Evolutionary conservation across 2,888 invertebrate species (phyloP).

Genomic region (Siphonodentalium dalli): DNA sequence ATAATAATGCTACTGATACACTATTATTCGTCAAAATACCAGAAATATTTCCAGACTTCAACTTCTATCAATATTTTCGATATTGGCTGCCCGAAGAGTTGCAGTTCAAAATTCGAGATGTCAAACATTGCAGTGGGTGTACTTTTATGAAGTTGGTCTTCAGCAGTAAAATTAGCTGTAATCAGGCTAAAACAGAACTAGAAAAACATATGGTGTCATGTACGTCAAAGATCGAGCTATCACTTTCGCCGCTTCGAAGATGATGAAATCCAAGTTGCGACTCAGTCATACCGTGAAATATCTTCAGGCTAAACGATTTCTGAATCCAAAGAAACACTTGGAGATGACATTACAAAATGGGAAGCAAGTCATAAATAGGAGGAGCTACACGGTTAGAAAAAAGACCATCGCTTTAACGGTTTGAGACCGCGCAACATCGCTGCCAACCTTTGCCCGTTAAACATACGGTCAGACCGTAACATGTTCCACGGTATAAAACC

Average conservation of each 20-base stretch:
- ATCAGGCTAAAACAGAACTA: not conserved
- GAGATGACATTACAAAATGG: not conserved
- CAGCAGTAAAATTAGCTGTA: not conserved
- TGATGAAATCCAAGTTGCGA: slow-evolving; percentile 3
- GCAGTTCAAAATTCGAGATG: no score
- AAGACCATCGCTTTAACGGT: no score
- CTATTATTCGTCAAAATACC: no score
- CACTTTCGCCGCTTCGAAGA: not conserved
- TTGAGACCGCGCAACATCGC: no score
- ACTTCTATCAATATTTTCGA: no score
- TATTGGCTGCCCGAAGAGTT: no score
- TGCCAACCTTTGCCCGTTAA: no score
- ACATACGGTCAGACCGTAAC: no score
- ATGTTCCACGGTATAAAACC: no score
- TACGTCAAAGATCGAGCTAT: not conserved
- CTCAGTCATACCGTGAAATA: not conserved
- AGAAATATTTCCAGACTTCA: no score
- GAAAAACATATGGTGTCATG: not conserved
- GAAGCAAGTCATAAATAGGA: slow-evolving; percentile 26
- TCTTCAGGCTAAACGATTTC: not conserved
- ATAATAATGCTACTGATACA: no score
- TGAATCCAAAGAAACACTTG: slow-evolving; percentile 7
- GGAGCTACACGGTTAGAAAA: no score
- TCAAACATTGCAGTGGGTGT: not conserved
- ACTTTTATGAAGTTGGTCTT: not conserved